Evolutionary conservation across 2,113 vertebrate species (phyloP).

Genomic region (Arvicanthis niloticus): DNA sequence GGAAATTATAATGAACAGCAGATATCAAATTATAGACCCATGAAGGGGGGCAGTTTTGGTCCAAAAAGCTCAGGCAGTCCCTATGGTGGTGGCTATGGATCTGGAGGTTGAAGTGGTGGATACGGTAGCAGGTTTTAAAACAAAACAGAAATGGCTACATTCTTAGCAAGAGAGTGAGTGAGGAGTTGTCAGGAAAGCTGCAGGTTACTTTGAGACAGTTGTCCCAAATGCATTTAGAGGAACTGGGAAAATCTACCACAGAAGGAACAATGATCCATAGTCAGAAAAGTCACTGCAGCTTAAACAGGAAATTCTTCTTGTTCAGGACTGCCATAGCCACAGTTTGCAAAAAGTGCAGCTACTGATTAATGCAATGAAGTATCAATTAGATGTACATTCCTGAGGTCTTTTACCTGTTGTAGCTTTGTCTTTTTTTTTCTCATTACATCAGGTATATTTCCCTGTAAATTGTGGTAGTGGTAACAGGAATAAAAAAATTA

Average conservation of each 20-base stretch:
- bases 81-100: slow-evolving; percentile 96
- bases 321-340: slow-evolving; percentile 96
- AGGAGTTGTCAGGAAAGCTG: slow-evolving; percentile 99
- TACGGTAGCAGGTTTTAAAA: slow-evolving; percentile 92
- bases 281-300: slow-evolving; percentile 97
- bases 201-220: slow-evolving; percentile 99
- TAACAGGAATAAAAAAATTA: slow-evolving; percentile 94
- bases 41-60: slow-evolving; percentile 97
- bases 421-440: slow-evolving; percentile 93
- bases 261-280: slow-evolving; percentile 93
- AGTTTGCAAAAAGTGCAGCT: slow-evolving; percentile 94
- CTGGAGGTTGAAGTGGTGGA: slow-evolving; percentile 92
- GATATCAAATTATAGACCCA: slow-evolving; percentile 96
- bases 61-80: slow-evolving; percentile 97
- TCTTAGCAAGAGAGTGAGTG: slow-evolving; percentile 99
- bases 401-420: slow-evolving; percentile 93
- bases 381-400: slow-evolving; percentile 94
- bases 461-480: slow-evolving; percentile 96
- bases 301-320: slow-evolving; percentile 95
- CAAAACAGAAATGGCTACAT: slow-evolving; percentile 93
- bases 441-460: slow-evolving; percentile 94
- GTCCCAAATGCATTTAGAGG: slow-evolving; percentile 97
- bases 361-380: slow-evolving; percentile 92
- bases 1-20: slow-evolving; percentile 97
- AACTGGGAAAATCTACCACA: slow-evolving; percentile 94